A percentile compares a stretch with the other conserved stretches of the same genome.
These are phyloP conservation scores for Pterocles gutturalis DNA, from an alignment of 2,113 vertebrate genomes.

Conservation along the genomic window DNA sequence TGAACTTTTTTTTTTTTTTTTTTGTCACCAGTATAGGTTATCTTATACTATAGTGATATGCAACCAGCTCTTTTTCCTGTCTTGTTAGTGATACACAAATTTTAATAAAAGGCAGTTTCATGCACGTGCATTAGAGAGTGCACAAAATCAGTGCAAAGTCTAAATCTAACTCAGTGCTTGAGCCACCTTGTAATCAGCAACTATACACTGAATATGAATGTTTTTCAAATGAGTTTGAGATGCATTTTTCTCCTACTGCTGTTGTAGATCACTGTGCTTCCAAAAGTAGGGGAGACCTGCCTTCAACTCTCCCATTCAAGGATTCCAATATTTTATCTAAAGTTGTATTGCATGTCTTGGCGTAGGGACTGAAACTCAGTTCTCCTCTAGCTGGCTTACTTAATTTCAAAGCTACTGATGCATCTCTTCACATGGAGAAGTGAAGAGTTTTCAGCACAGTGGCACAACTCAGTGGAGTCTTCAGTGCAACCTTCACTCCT, in stretches of 20 bases:
- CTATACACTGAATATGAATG: neutral
- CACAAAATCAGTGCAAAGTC: neutral
- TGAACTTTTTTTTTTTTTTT: neutral
- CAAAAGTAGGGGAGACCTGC: neutral
- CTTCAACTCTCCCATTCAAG: neutral
- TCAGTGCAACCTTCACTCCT: neutral
- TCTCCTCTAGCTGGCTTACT: neutral
- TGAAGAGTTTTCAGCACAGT: neutral
- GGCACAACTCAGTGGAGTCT: neutral
- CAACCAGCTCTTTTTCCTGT: neutral
- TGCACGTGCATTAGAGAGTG: neutral
- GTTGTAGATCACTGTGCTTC: neutral
- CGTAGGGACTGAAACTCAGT: neutral
- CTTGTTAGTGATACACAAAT: neutral
- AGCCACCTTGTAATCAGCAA: neutral
- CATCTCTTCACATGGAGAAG: neutral
- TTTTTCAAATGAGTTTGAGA: neutral
- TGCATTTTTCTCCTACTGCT: neutral
- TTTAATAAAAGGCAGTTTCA: neutral
- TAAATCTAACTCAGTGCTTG: neutral
- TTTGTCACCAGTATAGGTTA: neutral
- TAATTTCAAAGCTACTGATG: neutral
- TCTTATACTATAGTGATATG: neutral
- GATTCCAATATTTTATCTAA: neutral
- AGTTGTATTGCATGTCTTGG: neutral